Evolutionary conservation across 1,140 invertebrate species (phyloP).

Genomic region (Brachionus rubens): DNA sequence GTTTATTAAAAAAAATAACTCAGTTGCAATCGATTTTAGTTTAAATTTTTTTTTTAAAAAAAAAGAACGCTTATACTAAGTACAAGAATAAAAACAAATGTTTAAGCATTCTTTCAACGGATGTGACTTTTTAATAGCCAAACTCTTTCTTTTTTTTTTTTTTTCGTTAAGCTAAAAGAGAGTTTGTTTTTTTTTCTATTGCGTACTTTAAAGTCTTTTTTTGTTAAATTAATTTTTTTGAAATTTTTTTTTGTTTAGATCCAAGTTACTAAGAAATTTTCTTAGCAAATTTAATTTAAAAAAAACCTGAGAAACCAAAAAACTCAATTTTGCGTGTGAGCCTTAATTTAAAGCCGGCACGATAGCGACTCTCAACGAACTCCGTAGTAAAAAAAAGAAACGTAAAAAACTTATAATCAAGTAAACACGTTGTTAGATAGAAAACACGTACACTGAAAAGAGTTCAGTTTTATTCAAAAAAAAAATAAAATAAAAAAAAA

Average conservation of each 20-base stretch:
- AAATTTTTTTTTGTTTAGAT: background rate
- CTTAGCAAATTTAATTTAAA: background rate
- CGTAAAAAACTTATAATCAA: constrained; percentile 7
- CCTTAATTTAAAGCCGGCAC: constrained; percentile 6
- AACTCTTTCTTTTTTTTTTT: no score
- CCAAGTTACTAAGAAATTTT: background rate
- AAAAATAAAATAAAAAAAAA: no score
- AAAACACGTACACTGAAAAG: no score
- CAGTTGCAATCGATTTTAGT: no score
- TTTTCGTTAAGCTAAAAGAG: background rate
- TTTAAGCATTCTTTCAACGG: no score
- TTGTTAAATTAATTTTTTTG: background rate
- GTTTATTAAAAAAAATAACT: no score
- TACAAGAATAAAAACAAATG: no score
- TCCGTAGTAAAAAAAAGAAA: constrained; percentile 29
- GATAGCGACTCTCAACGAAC: constrained; percentile 16
- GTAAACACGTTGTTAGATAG: no score
- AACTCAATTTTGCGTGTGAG: background rate
- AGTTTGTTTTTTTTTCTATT: background rate
- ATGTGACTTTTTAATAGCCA: no score
- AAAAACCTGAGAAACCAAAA: background rate
- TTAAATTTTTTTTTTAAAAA: no score
- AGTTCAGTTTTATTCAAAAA: no score
- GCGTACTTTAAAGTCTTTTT: background rate
- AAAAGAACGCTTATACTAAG: no score